Conservation (phyloP, 2,113 vertebrate genomes). For the Theristicus caerulescens region DNA sequence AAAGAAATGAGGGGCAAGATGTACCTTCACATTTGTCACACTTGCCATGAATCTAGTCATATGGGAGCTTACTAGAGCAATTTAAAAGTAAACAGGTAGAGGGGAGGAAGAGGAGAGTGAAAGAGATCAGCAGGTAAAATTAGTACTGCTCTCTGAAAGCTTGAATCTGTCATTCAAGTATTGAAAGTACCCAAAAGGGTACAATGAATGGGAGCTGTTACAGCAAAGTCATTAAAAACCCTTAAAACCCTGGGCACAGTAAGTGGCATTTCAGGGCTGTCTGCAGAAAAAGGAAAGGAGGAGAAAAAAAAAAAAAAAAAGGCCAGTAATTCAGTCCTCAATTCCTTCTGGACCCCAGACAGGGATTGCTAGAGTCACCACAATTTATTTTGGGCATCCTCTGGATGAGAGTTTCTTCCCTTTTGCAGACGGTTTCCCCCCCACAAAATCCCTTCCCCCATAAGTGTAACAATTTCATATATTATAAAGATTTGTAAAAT, state of each 20-base stretch:
- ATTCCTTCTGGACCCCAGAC: constrained; percentile 64
- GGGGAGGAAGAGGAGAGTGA: constrained; percentile 32
- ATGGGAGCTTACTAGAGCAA: constrained; percentile 32
- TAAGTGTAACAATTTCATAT: constrained; percentile 74
- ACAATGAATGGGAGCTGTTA: constrained; percentile 60
- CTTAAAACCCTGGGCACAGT: constrained; percentile 47
- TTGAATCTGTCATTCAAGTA: constrained; percentile 80
- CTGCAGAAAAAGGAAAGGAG: neutral
- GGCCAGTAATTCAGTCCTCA: constrained; percentile 65
- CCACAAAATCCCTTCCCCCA: constrained; percentile 3
- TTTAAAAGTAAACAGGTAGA: constrained; percentile 26
- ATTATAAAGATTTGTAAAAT: constrained; percentile 79
- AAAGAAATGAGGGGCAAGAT: neutral
- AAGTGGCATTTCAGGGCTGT: constrained; percentile 58
- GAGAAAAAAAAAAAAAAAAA: neutral
- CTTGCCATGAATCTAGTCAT: constrained; percentile 42
- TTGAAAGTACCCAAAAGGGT: constrained; percentile 61
- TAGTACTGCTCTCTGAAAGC: constrained; percentile 72
- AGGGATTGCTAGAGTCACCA: constrained; percentile 44
- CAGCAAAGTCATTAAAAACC: constrained; percentile 58
- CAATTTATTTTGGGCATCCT: constrained; percentile 56
- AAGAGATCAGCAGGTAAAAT: constrained; percentile 69
- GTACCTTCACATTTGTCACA: constrained; percentile 63
- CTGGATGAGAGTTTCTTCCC: constrained; percentile 60
- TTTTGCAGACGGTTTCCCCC: constrained; percentile 50